phyloP scores from a whole-genome alignment of 2,113 vertebrate genomes.

The Triplophysa siluroides region DNA sequence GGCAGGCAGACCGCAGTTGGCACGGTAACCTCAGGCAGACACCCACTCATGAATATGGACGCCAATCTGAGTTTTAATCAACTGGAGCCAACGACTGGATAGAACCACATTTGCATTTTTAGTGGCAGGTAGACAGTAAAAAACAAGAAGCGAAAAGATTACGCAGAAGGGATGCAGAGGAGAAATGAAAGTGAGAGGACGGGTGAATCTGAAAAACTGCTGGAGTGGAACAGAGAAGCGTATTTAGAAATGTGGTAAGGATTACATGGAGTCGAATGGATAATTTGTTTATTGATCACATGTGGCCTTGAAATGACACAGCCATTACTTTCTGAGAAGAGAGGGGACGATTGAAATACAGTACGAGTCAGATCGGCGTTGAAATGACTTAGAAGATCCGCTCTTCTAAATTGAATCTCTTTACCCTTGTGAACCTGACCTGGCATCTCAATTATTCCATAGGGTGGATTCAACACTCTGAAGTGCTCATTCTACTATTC shows the following conservation, averaged over 20 bases:
- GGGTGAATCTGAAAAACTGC: too few relatives aligned
- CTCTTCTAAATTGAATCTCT: slow-evolving; percentile 13
- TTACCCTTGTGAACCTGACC: slow-evolving; percentile 23
- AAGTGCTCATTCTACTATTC: not conserved
- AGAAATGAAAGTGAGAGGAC: not conserved
- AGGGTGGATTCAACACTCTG: not conserved
- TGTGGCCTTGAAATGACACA: not conserved
- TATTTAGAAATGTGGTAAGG: not conserved
- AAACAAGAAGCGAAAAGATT: slow-evolving; percentile 9
- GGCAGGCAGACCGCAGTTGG: slow-evolving; percentile 29
- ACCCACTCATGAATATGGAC: slow-evolving; percentile 38
- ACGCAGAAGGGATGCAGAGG: not conserved
- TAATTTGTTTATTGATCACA: not conserved
- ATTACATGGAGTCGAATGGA: not conserved
- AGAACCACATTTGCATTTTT: slow-evolving; percentile 39
- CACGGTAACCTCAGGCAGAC: slow-evolving; percentile 43
- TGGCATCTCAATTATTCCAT: not conserved
- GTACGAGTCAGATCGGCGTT: slow-evolving; percentile 18
- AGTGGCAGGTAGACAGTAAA: slow-evolving; percentile 26
- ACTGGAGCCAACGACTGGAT: slow-evolving; percentile 36
- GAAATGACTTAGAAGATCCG: not conserved
- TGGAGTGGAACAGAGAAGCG: not conserved
- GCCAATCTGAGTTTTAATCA: slow-evolving; percentile 44
- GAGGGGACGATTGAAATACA: slow-evolving; percentile 20
- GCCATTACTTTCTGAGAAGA: not conserved